Conservation (phyloP, 1,140 invertebrate genomes). For the Ctenoplectra terminalis region DNA sequence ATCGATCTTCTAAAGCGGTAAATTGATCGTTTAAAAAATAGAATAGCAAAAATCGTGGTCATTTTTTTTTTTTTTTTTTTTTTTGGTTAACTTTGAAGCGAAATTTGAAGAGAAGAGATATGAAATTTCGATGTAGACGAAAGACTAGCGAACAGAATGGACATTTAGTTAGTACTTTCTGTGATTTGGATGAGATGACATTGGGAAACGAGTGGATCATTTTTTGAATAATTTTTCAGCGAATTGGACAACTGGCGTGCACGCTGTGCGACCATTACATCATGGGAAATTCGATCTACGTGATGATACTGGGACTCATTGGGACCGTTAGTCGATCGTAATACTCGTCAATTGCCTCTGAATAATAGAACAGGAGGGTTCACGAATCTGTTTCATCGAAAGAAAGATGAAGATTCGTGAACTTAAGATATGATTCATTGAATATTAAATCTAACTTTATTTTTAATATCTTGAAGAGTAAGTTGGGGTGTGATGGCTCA, state of each 20-base stretch:
- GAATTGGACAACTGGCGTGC: constrained; percentile 71
- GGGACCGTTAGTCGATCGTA: constrained; percentile 81
- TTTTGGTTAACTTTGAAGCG: background rate
- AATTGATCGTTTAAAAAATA: background rate
- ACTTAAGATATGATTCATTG: background rate
- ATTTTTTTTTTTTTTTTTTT: too few relatives aligned
- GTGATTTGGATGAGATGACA: background rate
- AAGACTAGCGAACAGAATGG: constrained; percentile 45
- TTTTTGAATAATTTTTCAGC: constrained; percentile 64
- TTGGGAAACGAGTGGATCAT: background rate
- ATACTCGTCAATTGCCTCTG: constrained; percentile 65
- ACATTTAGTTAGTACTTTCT: constrained; percentile 48
- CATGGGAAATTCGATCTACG: constrained; percentile 77
- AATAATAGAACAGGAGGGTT: constrained; percentile 17
- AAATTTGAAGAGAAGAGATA: constrained; percentile 34
- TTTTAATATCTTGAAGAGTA: background rate
- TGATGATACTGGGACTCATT: constrained; percentile 77
- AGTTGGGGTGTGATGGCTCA: too few relatives aligned
- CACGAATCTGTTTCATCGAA: background rate
- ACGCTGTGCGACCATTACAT: constrained; percentile 76
- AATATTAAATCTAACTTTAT: background rate
- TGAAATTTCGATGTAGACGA: constrained; percentile 65
- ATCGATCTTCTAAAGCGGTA: background rate
- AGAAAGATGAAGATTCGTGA: background rate
- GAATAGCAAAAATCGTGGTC: background rate